A percentile compares a stretch with the other conserved stretches of the same genome.
Conservation (phyloP, 2,888 invertebrate species). For the Elmis aenea region DNA sequence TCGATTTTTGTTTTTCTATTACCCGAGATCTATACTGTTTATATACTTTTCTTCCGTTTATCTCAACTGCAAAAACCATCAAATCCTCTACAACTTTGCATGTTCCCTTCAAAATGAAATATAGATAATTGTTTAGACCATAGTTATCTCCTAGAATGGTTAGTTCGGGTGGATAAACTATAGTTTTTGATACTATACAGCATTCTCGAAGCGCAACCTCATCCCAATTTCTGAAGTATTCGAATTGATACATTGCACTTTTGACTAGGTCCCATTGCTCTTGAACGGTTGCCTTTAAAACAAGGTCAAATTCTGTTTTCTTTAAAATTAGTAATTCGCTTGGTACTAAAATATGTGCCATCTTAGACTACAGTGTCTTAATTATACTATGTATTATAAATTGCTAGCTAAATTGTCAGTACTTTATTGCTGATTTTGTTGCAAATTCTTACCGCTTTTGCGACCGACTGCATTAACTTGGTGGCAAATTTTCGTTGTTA, state of each 20-base stretch:
- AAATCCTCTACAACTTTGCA: slow-evolving; percentile 58
- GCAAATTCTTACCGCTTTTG: no score
- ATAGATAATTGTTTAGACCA: slow-evolving; percentile 43
- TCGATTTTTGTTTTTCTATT: no score
- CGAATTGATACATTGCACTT: slow-evolving; percentile 56
- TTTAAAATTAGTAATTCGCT: slow-evolving; percentile 61
- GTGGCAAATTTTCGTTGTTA: no score
- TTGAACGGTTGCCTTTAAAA: slow-evolving; percentile 55
- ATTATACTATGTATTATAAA: no score
- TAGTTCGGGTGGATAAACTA: slow-evolving; percentile 52
- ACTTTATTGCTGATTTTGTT: no score
- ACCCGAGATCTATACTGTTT: slow-evolving; percentile 2
- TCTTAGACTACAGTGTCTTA: no score
- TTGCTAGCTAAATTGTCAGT: no score
- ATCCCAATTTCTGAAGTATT: slow-evolving; percentile 60
- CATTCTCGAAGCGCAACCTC: slow-evolving; percentile 58
- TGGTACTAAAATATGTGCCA: slow-evolving; percentile 43
- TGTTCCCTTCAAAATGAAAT: slow-evolving; percentile 55
- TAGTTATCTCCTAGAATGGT: slow-evolving; percentile 52
- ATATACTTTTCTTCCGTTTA: slow-evolving; percentile 39
- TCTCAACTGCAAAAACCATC: no score
- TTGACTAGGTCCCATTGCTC: slow-evolving; percentile 60
- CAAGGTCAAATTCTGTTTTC: slow-evolving; percentile 58
- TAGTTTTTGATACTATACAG: slow-evolving; percentile 61
- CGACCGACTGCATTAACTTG: no score